phyloP scores from a whole-genome alignment of 2,797 vertebrate species.

The Sphenopsis melanotis region DNA sequence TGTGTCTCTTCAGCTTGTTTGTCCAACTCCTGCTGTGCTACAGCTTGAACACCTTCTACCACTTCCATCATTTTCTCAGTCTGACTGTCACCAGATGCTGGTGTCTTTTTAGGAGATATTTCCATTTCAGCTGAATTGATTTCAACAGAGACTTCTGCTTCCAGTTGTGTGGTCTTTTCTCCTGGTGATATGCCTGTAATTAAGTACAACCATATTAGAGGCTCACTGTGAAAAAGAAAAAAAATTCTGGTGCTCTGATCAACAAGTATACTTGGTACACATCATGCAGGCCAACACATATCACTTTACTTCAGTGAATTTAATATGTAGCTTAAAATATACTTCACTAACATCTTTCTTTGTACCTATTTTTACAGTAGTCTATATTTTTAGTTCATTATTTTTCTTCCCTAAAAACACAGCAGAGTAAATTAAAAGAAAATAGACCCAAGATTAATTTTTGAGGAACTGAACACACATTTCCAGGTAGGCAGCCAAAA shows the following conservation, averaged over 20 bases:
- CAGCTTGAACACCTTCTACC: not conserved
- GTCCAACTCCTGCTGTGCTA: not conserved
- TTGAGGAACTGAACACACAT: not conserved
- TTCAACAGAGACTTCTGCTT: constrained; percentile 48
- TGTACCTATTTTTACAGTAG: not conserved
- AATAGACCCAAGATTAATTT: not conserved
- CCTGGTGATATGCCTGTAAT: constrained; percentile 67
- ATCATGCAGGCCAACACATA: not conserved
- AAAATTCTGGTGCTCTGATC: not conserved
- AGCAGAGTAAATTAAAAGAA: not conserved
- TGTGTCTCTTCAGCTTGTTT: constrained; percentile 20
- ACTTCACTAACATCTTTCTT: not conserved
- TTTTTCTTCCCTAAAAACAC: not conserved
- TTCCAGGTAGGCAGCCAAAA: not conserved
- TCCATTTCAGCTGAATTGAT: constrained; percentile 54
- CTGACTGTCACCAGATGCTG: constrained; percentile 19
- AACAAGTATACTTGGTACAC: not conserved
- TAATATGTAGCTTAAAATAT: not conserved
- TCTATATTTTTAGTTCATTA: not conserved
- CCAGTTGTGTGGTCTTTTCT: constrained; percentile 58
- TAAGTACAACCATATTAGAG: not conserved
- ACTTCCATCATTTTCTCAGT: constrained; percentile 37
- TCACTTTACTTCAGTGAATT: not conserved
- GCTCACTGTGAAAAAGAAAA: not conserved
- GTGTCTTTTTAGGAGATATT: constrained; percentile 30